A percentile compares a stretch with the other conserved stretches of the same genome.
These are phyloP conservation scores for Euleptes europaea DNA, from an alignment of 2,113 vertebrate genomes.

Conservation along the genomic window DNA sequence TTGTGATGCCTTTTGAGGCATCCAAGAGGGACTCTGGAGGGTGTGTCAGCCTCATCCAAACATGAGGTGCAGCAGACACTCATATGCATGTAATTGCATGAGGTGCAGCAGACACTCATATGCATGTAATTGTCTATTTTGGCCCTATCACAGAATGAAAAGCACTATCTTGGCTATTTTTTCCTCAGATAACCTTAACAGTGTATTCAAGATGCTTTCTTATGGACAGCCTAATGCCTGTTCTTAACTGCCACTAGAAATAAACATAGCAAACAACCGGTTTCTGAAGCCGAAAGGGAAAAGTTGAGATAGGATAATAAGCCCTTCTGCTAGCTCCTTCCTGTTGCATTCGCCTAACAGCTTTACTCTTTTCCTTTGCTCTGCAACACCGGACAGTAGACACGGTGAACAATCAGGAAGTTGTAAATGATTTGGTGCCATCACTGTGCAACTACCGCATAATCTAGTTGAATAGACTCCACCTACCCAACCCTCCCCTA, in stretches of 20 bases:
- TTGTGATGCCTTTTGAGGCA: no score
- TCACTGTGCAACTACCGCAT: no score
- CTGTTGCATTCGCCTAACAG: not conserved
- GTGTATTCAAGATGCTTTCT: not conserved
- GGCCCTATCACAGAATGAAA: not conserved
- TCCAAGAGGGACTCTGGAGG: no score
- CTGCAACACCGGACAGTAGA: not conserved
- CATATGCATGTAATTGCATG: no score
- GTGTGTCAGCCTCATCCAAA: no score
- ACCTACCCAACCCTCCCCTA: no score
- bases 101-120: no score
- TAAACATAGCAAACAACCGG: not conserved
- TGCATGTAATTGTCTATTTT: not conserved
- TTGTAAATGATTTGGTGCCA: no score
- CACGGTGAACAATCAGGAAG: no score
- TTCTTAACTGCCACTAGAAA: not conserved
- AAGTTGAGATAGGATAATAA: not conserved
- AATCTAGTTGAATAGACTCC: no score
- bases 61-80: no score
- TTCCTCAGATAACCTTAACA: not conserved
- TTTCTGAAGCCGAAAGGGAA: not conserved
- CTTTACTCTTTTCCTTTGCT: not conserved
- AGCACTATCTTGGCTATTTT: not conserved
- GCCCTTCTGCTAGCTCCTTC: not conserved
- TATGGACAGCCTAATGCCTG: not conserved